phyloP scores from a whole-genome alignment of 2,797 vertebrate species.

The Enteromius mattozi region DNA sequence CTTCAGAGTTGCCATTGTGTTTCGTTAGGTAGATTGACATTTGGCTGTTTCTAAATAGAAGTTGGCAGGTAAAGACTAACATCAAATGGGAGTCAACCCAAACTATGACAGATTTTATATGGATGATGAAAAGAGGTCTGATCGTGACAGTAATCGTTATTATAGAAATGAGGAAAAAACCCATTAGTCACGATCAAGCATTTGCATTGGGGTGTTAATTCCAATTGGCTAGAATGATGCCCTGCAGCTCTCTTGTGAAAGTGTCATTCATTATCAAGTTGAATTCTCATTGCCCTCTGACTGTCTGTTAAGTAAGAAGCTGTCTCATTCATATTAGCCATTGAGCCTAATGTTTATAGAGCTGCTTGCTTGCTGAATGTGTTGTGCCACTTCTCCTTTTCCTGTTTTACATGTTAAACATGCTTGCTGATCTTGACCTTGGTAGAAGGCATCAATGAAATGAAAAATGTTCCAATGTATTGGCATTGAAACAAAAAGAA shows the following conservation, averaged over 20 bases:
- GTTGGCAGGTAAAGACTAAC: constrained; percentile 18
- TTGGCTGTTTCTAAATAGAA: constrained; percentile 36
- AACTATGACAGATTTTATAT: constrained; percentile 44
- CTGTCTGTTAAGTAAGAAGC: constrained; percentile 55
- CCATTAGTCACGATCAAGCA: constrained; percentile 56
- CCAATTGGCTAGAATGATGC: constrained; percentile 54
- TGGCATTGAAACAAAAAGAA: neutral
- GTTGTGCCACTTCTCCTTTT: constrained; percentile 43
- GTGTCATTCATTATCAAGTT: constrained; percentile 61
- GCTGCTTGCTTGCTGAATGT: constrained; percentile 36
- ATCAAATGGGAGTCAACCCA: neutral
- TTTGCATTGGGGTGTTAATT: constrained; percentile 59
- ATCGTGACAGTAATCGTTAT: constrained; percentile 43
- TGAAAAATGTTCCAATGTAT: neutral
- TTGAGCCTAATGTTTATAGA: constrained; percentile 35
- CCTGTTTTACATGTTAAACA: constrained; percentile 45
- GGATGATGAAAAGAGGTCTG: constrained; percentile 24
- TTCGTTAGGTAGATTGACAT: neutral
- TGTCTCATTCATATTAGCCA: constrained; percentile 56
- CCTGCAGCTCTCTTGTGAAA: constrained; percentile 55
- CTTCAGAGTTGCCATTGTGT: neutral
- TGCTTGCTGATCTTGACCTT: constrained; percentile 42
- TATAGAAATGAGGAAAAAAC: constrained; percentile 50
- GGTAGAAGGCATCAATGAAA: constrained; percentile 27
- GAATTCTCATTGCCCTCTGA: constrained; percentile 57